phyloP scores from a whole-genome alignment of 2,797 vertebrate species.

The Girardinus metallicus region DNA sequence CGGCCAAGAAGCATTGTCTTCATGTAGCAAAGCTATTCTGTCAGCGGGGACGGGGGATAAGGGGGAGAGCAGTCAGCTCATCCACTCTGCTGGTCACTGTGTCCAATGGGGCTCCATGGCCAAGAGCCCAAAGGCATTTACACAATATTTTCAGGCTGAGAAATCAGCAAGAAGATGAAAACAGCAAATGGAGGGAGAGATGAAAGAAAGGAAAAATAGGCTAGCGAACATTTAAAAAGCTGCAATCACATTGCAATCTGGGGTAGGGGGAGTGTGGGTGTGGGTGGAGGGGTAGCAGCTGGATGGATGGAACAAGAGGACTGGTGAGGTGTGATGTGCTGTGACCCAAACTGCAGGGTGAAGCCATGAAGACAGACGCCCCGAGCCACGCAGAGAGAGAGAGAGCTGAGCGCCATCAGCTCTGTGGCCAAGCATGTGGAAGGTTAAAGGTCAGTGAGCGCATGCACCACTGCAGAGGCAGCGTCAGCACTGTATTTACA shows the following conservation, averaged over 20 bases:
- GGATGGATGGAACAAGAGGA: constrained; percentile 37
- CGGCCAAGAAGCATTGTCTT: constrained; percentile 42
- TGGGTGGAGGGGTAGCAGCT: constrained; percentile 18
- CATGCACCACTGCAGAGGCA: constrained; percentile 18
- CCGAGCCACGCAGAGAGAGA: constrained; percentile 14
- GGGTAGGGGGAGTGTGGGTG: not conserved
- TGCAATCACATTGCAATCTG: constrained; percentile 27
- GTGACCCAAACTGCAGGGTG: constrained; percentile 62
- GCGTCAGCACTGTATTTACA: not conserved
- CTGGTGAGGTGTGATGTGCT: constrained; percentile 66
- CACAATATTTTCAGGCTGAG: constrained; percentile 37
- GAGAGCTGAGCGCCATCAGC: constrained; percentile 35
- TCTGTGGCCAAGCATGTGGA: constrained; percentile 15
- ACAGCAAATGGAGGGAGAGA: constrained; percentile 35
- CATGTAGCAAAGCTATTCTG: constrained; percentile 37
- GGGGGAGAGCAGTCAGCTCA: constrained; percentile 38
- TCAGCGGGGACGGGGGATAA: constrained; percentile 8
- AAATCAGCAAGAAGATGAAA: constrained; percentile 26
- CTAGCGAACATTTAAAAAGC: constrained; percentile 33
- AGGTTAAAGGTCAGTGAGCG: constrained; percentile 46
- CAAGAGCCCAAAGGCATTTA: constrained; percentile 35
- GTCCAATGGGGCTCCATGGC: constrained; percentile 37
- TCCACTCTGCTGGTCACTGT: constrained; percentile 36
- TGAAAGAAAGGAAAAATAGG: constrained; percentile 7
- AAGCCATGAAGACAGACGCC: constrained; percentile 46